Conservation (phyloP, 37 sponge, comb jelly and placozoan genomes). For the Cliona cf. orientalis region DNA sequence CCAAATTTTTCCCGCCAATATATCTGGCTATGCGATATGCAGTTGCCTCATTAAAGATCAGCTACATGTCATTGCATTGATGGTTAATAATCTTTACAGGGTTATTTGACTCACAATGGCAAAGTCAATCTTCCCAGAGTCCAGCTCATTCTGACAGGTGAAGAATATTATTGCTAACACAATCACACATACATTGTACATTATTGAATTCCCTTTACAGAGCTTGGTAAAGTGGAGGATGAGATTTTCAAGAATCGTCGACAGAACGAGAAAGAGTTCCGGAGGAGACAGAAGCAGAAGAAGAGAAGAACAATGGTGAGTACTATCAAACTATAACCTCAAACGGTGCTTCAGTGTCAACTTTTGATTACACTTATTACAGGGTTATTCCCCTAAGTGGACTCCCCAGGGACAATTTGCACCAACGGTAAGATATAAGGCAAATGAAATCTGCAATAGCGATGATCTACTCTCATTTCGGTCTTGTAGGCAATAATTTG, state of each 20-base stretch:
- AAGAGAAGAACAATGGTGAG: slow-evolving; percentile 29
- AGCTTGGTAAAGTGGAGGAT: slow-evolving; percentile 59
- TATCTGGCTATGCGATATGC: no score
- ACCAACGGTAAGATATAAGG: slow-evolving; percentile 44
- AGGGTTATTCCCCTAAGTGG: slow-evolving; percentile 47
- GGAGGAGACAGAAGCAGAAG: slow-evolving; percentile 72
- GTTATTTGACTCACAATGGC: slow-evolving; percentile 90
- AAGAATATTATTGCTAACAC: not conserved
- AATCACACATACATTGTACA: not conserved
- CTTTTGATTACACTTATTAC: not conserved
- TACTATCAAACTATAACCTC: not conserved
- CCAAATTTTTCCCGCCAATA: no score
- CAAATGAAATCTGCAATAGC: not conserved
- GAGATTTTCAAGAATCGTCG: slow-evolving; percentile 86
- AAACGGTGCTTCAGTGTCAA: not conserved
- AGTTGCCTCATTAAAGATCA: no score
- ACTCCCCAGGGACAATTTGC: slow-evolving; percentile 61
- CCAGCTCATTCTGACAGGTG: slow-evolving; percentile 84
- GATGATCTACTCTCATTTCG: no score
- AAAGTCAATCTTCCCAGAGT: slow-evolving; percentile 83
- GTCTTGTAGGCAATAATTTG: no score
- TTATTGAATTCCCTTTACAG: slow-evolving; percentile 6
- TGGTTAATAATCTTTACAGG: slow-evolving; percentile 57
- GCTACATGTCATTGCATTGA: no score
- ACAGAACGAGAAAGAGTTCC: slow-evolving; percentile 76